Evolutionary conservation across 2,113 vertebrate species (phyloP).

Genomic region (Calidris pugnax): DNA sequence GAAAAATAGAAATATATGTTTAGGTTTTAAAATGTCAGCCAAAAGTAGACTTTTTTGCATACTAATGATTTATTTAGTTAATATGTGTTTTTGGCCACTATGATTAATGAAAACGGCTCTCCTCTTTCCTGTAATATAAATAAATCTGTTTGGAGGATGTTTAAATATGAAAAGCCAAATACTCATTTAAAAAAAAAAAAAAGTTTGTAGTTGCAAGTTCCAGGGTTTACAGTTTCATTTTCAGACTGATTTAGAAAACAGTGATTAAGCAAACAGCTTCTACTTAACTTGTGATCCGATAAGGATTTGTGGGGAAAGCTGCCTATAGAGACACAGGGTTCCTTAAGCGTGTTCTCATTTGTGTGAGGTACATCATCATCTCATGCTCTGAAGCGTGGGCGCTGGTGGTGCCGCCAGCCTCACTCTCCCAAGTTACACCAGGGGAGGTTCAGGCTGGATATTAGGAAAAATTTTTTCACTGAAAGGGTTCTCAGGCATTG

Average conservation of each 20-base stretch:
- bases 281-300: neutral
- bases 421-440: neutral
- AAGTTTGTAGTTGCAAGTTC: neutral
- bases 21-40: constrained; percentile 15
- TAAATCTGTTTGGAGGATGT: constrained; percentile 35
- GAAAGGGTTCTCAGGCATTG: too few relatives aligned
- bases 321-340: neutral
- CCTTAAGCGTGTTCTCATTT: neutral
- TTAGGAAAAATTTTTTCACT: too few relatives aligned
- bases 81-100: neutral
- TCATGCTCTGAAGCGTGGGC: neutral
- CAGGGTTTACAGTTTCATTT: constrained; percentile 1
- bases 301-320: neutral
- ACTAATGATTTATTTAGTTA: constrained; percentile 50
- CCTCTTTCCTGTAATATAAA: constrained; percentile 47
- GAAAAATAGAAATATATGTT: neutral
- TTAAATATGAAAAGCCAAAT: constrained; percentile 47
- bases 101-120: constrained; percentile 30
- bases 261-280: neutral
- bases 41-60: constrained; percentile 19
- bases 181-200: neutral
- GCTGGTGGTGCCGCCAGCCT: neutral
- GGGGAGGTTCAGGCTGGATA: too few relatives aligned
- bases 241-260: neutral
- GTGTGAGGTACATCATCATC: neutral